Evolutionary conservation across 2,888 invertebrate genomes (phyloP).

Genomic region (Synergus laeviventris): DNA sequence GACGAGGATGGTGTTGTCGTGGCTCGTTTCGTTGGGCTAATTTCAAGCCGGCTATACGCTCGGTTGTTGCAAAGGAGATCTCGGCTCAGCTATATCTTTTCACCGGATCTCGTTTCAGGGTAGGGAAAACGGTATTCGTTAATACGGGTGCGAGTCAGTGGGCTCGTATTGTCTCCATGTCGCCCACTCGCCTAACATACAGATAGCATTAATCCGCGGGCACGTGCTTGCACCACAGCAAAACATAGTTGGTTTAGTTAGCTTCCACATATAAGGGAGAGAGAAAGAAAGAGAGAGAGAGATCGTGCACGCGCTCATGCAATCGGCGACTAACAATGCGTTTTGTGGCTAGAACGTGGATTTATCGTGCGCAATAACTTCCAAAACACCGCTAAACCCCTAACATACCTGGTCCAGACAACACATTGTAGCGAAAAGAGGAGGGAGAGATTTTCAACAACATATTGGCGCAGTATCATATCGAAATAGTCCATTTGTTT

Average conservation of each 20-base stretch:
- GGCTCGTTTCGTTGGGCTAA: slow-evolving; percentile 63
- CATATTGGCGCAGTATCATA: slow-evolving; percentile 15
- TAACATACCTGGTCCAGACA: neutral
- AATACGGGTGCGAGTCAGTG: slow-evolving; percentile 52
- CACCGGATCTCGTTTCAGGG: slow-evolving; percentile 57
- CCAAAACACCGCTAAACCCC: slow-evolving; percentile 43
- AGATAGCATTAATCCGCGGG: slow-evolving; percentile 46
- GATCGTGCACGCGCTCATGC: slow-evolving; percentile 10
- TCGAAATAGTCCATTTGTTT: slow-evolving; percentile 11
- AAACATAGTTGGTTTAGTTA: slow-evolving; percentile 31
- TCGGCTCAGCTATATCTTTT: slow-evolving; percentile 56
- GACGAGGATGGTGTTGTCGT: slow-evolving; percentile 41
- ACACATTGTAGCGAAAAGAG: slow-evolving; percentile 26
- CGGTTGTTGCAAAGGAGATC: slow-evolving; percentile 54
- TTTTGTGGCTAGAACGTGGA: slow-evolving; percentile 41
- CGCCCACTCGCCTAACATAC: slow-evolving; percentile 50
- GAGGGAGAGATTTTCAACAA: neutral
- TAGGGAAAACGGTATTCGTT: slow-evolving; percentile 57
- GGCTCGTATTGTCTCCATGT: slow-evolving; percentile 49
- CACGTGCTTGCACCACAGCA: slow-evolving; percentile 20
- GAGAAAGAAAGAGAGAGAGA: slow-evolving; percentile 16
- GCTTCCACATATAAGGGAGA: slow-evolving; percentile 23
- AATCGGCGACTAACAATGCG: slow-evolving; percentile 31
- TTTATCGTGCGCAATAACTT: slow-evolving; percentile 46
- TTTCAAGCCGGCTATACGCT: slow-evolving; percentile 58